Evolutionary conservation across 1,140 invertebrate species (phyloP).

Genomic region (Lycorma delicatula): DNA sequence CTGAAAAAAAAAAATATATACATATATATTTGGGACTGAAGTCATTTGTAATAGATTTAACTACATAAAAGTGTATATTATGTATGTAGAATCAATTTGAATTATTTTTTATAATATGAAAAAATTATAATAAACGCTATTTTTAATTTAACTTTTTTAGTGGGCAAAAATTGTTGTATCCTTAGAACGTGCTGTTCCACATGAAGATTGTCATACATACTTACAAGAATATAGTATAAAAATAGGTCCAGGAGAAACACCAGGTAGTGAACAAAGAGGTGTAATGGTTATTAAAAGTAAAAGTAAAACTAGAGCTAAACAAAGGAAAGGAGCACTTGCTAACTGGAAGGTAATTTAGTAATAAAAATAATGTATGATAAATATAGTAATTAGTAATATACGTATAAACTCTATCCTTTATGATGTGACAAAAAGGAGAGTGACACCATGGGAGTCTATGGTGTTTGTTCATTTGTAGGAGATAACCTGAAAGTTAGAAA

Average conservation of each 20-base stretch:
- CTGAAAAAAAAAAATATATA: too few relatives aligned
- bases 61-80: too few relatives aligned
- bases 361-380: conserved; percentile 13
- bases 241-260: conserved; percentile 72
- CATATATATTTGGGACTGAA: too few relatives aligned
- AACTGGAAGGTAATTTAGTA: conserved; percentile 89
- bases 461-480: too few relatives aligned
- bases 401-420: too few relatives aligned
- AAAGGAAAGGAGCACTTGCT: conserved; percentile 88
- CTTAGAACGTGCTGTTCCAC: conserved; percentile 83
- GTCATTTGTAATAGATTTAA: too few relatives aligned
- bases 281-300: conserved; percentile 98
- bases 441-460: too few relatives aligned
- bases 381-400: conserved; percentile 5
- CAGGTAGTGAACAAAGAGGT: conserved; percentile 73
- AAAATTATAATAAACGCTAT: neutral
- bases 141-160: conserved; percentile 48
- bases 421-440: too few relatives aligned
- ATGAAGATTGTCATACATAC: conserved; percentile 79
- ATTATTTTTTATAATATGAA: too few relatives aligned
- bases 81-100: too few relatives aligned
- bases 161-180: conserved; percentile 98
- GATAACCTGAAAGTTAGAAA: too few relatives aligned
- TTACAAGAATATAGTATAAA: conserved; percentile 93
- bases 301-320: conserved; percentile 89